phyloP scores from a whole-genome alignment of 2,113 vertebrate species.

The Microtus richardsoni region DNA sequence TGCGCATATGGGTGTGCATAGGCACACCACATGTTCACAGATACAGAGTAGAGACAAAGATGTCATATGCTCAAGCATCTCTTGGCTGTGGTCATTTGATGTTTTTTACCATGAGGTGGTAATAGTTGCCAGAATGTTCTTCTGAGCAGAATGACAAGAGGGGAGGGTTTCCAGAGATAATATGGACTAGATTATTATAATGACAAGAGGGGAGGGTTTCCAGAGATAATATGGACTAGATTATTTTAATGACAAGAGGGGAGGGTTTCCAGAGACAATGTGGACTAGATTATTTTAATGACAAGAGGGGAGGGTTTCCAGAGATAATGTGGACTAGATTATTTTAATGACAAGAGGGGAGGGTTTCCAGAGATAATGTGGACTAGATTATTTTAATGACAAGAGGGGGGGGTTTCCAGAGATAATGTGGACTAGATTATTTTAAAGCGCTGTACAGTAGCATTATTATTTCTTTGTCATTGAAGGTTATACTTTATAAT shows the following conservation, averaged over 20 bases:
- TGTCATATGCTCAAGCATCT: background rate
- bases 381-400: background rate
- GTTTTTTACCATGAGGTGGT: background rate
- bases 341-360: background rate
- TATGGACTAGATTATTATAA: background rate
- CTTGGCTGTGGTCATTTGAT: background rate
- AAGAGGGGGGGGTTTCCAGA: background rate
- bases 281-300: background rate
- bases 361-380: background rate
- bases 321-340: background rate
- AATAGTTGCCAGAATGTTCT: background rate
- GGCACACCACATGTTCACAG: background rate
- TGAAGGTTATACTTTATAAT: constrained; percentile 1
- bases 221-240: background rate
- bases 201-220: background rate
- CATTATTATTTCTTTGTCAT: background rate
- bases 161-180: background rate
- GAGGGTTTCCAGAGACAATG: background rate
- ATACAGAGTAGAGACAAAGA: constrained; percentile 2
- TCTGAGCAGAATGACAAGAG: background rate
- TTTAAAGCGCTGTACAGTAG: background rate
- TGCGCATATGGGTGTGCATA: background rate
- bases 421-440: background rate
- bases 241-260: background rate
- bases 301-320: background rate